Evolutionary conservation across 23 tunicate species (phyloP), one percentile per base, ranked within the genome.

Genomic region (Ciona savignyi): DNA sequence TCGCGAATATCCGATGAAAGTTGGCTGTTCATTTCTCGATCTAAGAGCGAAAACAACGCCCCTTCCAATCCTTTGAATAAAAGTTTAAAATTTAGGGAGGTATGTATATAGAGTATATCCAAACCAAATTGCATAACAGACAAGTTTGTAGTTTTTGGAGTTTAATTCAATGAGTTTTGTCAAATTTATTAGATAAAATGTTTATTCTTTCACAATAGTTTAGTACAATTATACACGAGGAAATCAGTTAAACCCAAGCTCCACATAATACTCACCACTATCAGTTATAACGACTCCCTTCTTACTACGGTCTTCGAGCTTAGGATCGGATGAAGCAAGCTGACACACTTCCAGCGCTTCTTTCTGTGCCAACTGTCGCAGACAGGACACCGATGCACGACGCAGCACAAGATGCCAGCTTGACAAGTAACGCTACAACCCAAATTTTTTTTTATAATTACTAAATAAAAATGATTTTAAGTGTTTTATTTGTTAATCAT

Each of bases 341-440:
- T 82, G 75, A 62, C 91, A 91, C 25, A 91, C 87, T 42, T 91
- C 97, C 2, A 71, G 51, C 20, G 97, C 84, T 66, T 91, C 97
- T 70, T 85, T 84, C 67, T 91, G 97, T 3, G 91, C 86, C 27
- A 91, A 76, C 32, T 91, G 97, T 0, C 97, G 83, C 27, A 91
- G 63, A 62, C 97, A 91, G 2, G 97, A 91, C 25, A 91, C 77
- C 26, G 92, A 84, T 2, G 97, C 78, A 15, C 87, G 97, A 25
- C 97, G 86, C 21, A 91, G 69, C 1, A 91, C 78, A 27, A 91
- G 77, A 77, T 91, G 91, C 97, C 97, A 91, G 51, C 91, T 80
- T 30, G 97, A 81, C 63, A 91, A 60, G 72, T 80, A 77, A 2
- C 48, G 60, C 91, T 91, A 49, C 70, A 87, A 68, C 26, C 28